Base-by-base conservation (phyloP, 2,113 vertebrate genomes). In the Elachura formosa region DNA sequence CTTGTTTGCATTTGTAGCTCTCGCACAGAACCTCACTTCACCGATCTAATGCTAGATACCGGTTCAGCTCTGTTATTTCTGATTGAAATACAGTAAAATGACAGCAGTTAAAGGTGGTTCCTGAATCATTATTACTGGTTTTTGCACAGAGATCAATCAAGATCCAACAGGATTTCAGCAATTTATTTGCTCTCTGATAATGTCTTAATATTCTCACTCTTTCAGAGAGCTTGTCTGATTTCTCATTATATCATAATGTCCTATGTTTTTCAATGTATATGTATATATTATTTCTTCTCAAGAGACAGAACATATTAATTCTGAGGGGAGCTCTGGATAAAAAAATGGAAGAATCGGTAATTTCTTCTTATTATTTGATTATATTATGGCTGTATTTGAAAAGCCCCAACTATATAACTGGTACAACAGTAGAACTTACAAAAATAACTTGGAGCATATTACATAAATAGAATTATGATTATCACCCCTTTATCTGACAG, bases 1-100 rank as follows among this genome's bases (percentile, higher is more conserved):
- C 88, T 96, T 94, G 91, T 89, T 97, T 95, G 89, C 87, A 58
- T 91, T 84, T 87, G 76, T 75, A 87, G 64, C 66, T 89, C 45
- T 92, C 52, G 40, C 45, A 81, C 15, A 87, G 52, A 95, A 86
- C 26, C 10, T 89, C 64, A 48, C 61, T 75, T 58, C 25, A 33
- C 68, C 67, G 36, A 84, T 89, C 76, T 84, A 52, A 90, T 48
- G 64, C 34, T 62, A 68, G 14, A 43, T 84, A 61, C 38, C 86
- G 55, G 73, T 84, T 95, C 66, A 92, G 45, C 22, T 84, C 72
- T 86, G 6, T 64, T 94, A 75, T 89, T 81, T 90, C 76, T 77
- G 46, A 63, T 17, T 84, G 63, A 92, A 94, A 71, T 67, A 40
- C 1, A 51, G 26, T 28, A 55, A 86, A 49, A 40, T 90, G 34